These are phyloP conservation scores for Cheilosia impressa DNA, from an alignment of 2,888 invertebrate species.

Conservation along the genomic window DNA sequence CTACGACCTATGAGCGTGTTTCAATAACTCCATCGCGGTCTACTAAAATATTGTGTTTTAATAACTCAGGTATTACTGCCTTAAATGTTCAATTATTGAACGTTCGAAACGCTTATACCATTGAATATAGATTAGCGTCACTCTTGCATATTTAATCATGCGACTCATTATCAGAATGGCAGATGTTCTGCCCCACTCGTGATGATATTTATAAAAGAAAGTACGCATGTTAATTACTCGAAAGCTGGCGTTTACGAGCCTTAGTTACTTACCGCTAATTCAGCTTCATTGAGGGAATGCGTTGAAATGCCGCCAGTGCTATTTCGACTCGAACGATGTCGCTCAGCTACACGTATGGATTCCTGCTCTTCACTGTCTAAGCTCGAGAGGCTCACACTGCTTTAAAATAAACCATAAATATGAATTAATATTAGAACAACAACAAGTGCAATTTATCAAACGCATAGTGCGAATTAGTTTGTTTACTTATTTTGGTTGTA, in stretches of 20 bases:
- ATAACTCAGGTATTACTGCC: no score
- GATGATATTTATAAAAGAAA: background rate
- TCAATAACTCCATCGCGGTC: no score
- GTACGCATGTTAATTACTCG: background rate
- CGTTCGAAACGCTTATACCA: no score
- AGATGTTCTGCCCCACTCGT: no score
- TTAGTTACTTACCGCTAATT: slow-evolving; percentile 87
- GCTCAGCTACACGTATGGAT: slow-evolving; percentile 84
- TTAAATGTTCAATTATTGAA: no score
- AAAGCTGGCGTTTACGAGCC: no score
- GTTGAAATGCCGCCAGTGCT: slow-evolving; percentile 86
- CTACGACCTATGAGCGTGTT: no score
- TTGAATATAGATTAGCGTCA: no score
- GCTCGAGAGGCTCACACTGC: slow-evolving; percentile 89
- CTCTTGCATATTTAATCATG: no score
- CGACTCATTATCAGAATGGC: no score
- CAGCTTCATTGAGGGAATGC: slow-evolving; percentile 94
- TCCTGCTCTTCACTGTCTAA: slow-evolving; percentile 95
- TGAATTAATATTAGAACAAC: slow-evolving; percentile 18
- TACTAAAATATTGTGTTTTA: no score
- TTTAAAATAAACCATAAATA: slow-evolving; percentile 76
- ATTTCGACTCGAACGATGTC: slow-evolving; percentile 84
- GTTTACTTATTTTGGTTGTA: background rate
- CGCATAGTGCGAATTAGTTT: background rate
- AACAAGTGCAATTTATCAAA: background rate